Conservation (phyloP, 2,797 vertebrate genomes). For the Limnodromus scolopaceus region DNA sequence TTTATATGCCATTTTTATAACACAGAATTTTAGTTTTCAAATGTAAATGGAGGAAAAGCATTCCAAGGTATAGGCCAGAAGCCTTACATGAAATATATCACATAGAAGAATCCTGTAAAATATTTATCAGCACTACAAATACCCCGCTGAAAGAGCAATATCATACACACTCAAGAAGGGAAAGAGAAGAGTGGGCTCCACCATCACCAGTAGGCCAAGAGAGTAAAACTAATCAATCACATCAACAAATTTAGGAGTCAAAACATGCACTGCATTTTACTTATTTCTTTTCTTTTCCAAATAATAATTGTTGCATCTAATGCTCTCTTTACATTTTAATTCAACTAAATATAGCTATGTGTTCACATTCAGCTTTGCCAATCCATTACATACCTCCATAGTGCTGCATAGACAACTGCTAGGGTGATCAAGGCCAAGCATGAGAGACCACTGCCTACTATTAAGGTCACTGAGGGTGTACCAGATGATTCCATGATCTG, state of each 20-base stretch:
- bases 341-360: neutral
- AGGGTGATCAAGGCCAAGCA: conserved; percentile 96
- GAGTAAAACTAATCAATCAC: neutral
- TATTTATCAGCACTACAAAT: neutral
- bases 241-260: neutral
- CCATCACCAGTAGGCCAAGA: neutral
- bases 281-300: neutral
- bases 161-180: neutral
- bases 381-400: conserved; percentile 91
- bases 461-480: conserved; percentile 97
- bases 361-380: neutral
- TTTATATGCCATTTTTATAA: neutral
- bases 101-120: neutral
- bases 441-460: conserved; percentile 98
- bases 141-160: neutral
- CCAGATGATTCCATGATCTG: conserved; percentile 99
- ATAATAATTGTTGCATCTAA: neutral
- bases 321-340: neutral
- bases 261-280: neutral
- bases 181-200: neutral
- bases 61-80: neutral
- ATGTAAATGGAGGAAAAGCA: neutral
- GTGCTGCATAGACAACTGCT: conserved; percentile 92
- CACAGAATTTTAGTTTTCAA: neutral
- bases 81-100: neutral